Percentiles rank a stretch among this genome's conserved stretches.
phyloP scores from a whole-genome alignment of 2,113 vertebrate species.

The Cavia porcellus region DNA sequence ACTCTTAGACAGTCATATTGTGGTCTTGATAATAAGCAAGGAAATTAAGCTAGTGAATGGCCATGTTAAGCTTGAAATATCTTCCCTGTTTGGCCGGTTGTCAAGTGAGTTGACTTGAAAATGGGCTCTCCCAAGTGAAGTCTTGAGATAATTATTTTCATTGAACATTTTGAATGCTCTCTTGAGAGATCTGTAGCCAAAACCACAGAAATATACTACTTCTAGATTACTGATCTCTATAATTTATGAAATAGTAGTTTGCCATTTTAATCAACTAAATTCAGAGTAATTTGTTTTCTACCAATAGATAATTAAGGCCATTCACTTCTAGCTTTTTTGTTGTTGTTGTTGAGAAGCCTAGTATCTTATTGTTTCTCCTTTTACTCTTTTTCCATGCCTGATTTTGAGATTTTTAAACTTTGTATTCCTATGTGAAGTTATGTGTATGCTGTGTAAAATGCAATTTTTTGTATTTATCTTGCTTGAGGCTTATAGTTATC shows the following conservation, averaged over 20 bases:
- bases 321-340: background rate
- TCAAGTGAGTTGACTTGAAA: background rate
- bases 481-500: background rate
- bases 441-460: background rate
- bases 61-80: background rate
- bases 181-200: background rate
- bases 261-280: background rate
- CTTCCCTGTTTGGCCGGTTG: background rate
- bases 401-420: background rate
- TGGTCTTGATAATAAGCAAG: background rate
- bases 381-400: background rate
- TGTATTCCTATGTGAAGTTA: background rate
- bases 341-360: background rate
- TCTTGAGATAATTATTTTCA: background rate
- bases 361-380: background rate
- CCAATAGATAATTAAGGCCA: background rate
- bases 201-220: background rate
- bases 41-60: background rate
- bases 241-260: background rate
- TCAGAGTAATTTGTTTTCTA: background rate
- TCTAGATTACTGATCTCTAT: background rate
- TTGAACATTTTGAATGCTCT: background rate
- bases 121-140: background rate
- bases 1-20: background rate
- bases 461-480: slow-evolving; percentile 17